Percentiles rank a stretch among this genome's conserved stretches.
phyloP scores from a whole-genome alignment of 2,888 invertebrate genomes.

The Thera britannica region DNA sequence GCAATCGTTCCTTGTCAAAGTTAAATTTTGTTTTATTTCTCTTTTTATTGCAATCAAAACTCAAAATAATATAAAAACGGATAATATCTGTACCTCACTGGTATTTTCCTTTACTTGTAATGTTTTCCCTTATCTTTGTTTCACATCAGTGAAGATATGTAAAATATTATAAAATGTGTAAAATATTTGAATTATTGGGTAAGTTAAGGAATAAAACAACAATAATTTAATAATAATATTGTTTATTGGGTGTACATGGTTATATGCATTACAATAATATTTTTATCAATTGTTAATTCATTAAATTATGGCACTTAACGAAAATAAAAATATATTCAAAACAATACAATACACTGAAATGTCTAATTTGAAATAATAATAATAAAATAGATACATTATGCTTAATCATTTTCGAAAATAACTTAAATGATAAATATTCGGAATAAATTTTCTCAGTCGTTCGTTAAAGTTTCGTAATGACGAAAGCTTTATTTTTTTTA shows the following conservation, averaged over 20 bases:
- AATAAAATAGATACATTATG: slow-evolving; percentile 36
- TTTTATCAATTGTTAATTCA: slow-evolving; percentile 82
- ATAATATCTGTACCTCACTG: too few relatives aligned
- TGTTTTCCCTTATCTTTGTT: too few relatives aligned
- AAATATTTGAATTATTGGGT: neutral
- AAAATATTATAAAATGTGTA: too few relatives aligned
- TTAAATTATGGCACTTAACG: slow-evolving; percentile 85
- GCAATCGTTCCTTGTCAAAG: too few relatives aligned
- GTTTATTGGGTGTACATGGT: slow-evolving; percentile 84
- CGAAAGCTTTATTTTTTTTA: slow-evolving; percentile 75
- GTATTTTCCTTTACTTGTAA: too few relatives aligned
- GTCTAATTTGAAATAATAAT: slow-evolving; percentile 62
- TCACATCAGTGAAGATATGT: too few relatives aligned
- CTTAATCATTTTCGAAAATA: slow-evolving; percentile 45
- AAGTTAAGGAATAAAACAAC: slow-evolving; percentile 57
- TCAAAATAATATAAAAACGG: too few relatives aligned
- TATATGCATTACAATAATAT: slow-evolving; percentile 83
- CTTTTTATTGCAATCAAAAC: too few relatives aligned
- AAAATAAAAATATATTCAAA: slow-evolving; percentile 68
- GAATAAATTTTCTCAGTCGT: slow-evolving; percentile 84
- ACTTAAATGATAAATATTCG: slow-evolving; percentile 56
- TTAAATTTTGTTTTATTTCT: too few relatives aligned
- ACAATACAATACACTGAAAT: slow-evolving; percentile 75
- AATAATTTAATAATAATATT: slow-evolving; percentile 66
- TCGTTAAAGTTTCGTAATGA: slow-evolving; percentile 75